Base-by-base conservation (phyloP, 2,888 invertebrate genomes). In the Prionchulus punctatus region DNA sequence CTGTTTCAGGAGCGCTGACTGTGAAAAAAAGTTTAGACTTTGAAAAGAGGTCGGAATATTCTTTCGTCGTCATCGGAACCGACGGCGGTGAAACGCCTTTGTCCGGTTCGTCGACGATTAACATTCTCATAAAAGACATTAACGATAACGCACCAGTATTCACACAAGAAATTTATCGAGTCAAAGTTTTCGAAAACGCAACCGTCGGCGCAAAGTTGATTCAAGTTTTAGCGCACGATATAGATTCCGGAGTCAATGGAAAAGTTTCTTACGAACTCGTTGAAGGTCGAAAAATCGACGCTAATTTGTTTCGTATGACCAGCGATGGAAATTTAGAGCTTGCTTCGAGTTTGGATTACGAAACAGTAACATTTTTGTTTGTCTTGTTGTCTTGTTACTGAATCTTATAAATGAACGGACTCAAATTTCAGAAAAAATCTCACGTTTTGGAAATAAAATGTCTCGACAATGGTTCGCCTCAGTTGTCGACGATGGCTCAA, bases 141-240 rank as follows among this genome's bases (percentile, higher is more conserved):
- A 90, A 90, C 70, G 90, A 90, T 72, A 90, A 90, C 72, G 79
- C 81, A 4, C 90, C 90, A 0, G 77, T 79, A 54, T 90, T 90
- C 73, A 77, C 36, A 25, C 7, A 30, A 12, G 25, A 15, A 12
- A 36, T 25, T 43, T 53, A 43, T 31, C 42, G 27, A 7, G 42
- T 36, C 25, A 2, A 23, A 3, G 43, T 53, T 7, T 15, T 12
- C 2, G 53, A 53, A 36, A 23, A 36, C 25, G 43, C 25, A 2
- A 3, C 53, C 12, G 31, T 36, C 23, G 4, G 26, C 2, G 4
- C 2, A 23, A 2, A 62, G 2, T 43, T 67, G 7, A 48, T 60
- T 7, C 60, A 56, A 2, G 61, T 67, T 1, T 23, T 55, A n/a
- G 64, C 61, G 0, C 47, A 56, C 21, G 64, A 61, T 27, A 65